Evolutionary conservation across 2,888 invertebrate genomes (phyloP).

Genomic region (Thymelicus acteon): DNA sequence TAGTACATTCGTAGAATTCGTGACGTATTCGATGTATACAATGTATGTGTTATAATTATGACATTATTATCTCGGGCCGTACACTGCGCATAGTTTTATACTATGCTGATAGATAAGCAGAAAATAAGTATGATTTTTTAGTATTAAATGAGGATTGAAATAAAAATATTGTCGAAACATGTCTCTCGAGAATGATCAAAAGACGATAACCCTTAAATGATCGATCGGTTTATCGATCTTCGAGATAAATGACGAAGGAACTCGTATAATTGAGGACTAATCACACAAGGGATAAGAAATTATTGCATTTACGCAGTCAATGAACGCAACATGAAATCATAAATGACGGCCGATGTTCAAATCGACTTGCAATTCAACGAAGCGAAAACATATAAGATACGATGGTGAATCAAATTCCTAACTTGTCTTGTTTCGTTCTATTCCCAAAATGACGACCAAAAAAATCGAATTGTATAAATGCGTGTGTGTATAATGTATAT

Average conservation of each 20-base stretch:
- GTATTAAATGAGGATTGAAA: no score
- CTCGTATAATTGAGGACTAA: not conserved
- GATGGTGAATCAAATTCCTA: slow-evolving; percentile 21
- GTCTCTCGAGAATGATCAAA: no score
- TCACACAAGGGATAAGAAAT: not conserved
- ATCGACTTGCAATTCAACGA: not conserved
- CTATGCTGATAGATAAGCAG: no score
- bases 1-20: not conserved
- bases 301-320: slow-evolving; percentile 4
- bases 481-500: slow-evolving; percentile 43
- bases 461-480: slow-evolving; percentile 55
- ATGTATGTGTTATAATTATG: no score
- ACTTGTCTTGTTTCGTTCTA: slow-evolving; percentile 57
- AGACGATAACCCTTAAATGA: no score
- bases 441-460: slow-evolving; percentile 78
- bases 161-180: no score
- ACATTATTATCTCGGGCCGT: no score
- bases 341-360: not conserved
- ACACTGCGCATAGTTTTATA: no score
- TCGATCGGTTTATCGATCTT: no score
- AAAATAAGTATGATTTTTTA: no score
- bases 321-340: not conserved
- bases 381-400: slow-evolving; percentile 5
- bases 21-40: no score
- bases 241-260: not conserved